Conservation (phyloP, 2,888 invertebrate genomes). For the Ophioninae sp. region DNA sequence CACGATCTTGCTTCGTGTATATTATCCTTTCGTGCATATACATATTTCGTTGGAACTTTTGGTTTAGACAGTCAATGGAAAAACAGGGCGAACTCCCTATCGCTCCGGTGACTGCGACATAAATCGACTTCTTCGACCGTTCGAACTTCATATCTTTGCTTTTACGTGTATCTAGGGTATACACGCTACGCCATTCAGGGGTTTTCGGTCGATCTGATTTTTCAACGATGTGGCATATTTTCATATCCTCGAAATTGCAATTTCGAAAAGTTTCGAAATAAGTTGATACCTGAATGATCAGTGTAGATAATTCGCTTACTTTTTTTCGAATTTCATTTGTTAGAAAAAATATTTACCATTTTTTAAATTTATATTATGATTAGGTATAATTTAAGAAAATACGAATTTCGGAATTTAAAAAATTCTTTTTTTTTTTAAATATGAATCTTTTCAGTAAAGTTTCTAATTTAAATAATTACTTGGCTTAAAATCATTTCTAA, state of each 20-base stretch:
- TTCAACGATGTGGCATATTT: background rate
- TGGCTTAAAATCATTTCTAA: no score
- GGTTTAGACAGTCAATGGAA: slow-evolving; percentile 28
- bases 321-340: no score
- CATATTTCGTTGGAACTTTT: slow-evolving; percentile 16
- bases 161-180: background rate
- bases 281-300: background rate
- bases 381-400: no score
- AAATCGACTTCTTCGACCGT: slow-evolving; percentile 15
- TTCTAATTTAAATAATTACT: no score
- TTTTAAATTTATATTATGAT: no score
- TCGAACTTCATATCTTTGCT: background rate
- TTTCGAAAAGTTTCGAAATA: background rate
- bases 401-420: no score
- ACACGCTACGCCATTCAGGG: background rate
- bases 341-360: no score
- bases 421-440: no score
- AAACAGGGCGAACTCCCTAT: slow-evolving; percentile 6
- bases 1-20: background rate
- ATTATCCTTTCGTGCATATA: background rate
- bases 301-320: no score
- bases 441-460: no score
- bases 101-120: background rate
- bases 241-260: background rate
- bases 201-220: background rate